A percentile compares a stretch with the other conserved stretches of the same genome.
Conservation (phyloP, 2,113 vertebrate genomes). For the Chloropsis hardwickii region DNA sequence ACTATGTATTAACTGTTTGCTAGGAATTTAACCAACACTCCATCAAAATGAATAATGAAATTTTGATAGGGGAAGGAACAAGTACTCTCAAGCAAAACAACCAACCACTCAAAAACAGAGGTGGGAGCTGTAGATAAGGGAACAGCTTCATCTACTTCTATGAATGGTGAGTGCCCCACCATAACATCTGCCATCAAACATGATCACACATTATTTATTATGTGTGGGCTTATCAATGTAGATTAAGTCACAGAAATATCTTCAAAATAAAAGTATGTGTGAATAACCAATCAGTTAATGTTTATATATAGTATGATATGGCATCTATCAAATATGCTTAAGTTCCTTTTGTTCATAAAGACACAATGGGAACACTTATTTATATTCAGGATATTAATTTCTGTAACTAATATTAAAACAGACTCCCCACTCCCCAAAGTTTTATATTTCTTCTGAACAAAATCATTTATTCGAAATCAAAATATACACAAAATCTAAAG, state of each 20-base stretch:
- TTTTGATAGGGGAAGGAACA: not conserved
- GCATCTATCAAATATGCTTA: not conserved
- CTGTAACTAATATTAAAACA: not conserved
- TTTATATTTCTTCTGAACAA: not conserved
- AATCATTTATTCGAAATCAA: not conserved
- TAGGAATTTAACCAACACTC: not conserved
- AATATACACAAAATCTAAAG: not conserved
- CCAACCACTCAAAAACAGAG: not conserved
- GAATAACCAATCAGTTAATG: not conserved
- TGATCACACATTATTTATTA: not conserved
- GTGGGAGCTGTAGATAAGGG: not conserved
- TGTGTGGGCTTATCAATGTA: not conserved
- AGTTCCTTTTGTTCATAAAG: not conserved
- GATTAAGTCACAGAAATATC: not conserved
- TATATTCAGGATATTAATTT: not conserved
- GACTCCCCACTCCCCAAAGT: not conserved
- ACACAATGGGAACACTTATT: not conserved
- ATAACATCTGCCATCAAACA: not conserved
- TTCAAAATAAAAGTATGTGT: not conserved
- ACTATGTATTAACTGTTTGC: not conserved
- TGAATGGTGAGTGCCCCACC: not conserved
- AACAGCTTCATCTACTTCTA: not conserved
- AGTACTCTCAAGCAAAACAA: not conserved
- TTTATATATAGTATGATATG: not conserved
- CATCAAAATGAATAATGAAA: not conserved